Conservation (phyloP, 1,140 invertebrate species). For the Cotesia typhae region DNA sequence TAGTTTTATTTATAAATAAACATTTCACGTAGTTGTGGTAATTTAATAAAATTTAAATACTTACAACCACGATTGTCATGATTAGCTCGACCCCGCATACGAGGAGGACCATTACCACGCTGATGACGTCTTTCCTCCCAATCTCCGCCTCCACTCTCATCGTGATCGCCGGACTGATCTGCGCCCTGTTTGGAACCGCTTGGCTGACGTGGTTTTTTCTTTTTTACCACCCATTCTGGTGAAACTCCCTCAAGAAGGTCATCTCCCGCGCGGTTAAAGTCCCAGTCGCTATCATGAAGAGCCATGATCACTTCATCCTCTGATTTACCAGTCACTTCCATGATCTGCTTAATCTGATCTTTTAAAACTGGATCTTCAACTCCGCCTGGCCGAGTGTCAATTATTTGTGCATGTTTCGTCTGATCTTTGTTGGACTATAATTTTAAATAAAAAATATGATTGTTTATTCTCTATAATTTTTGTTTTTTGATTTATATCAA, state of each 20-base stretch:
- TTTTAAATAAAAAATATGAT: neutral
- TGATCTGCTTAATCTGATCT: constrained; percentile 80
- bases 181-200: constrained; percentile 62
- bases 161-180: constrained; percentile 52
- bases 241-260: constrained; percentile 77
- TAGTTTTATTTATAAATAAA: neutral
- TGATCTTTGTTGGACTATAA: constrained; percentile 53
- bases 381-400: constrained; percentile 69
- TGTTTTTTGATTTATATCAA: too few relatives aligned
- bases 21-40: neutral
- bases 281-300: constrained; percentile 83
- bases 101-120: constrained; percentile 63
- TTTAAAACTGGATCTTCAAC: constrained; percentile 73
- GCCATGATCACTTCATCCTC: constrained; percentile 86
- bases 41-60: constrained; percentile 37
- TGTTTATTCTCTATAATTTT: neutral
- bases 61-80: constrained; percentile 65
- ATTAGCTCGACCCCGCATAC: constrained; percentile 64
- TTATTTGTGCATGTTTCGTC: constrained; percentile 75
- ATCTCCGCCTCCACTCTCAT: constrained; percentile 52
- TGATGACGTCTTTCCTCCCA: constrained; percentile 66
- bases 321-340: constrained; percentile 81
- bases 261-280: constrained; percentile 77
- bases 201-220: constrained; percentile 81
- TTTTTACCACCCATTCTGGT: constrained; percentile 74